Evolutionary conservation across 1,140 invertebrate species (phyloP).

Genomic region (Pogonomyrmex barbatus): DNA sequence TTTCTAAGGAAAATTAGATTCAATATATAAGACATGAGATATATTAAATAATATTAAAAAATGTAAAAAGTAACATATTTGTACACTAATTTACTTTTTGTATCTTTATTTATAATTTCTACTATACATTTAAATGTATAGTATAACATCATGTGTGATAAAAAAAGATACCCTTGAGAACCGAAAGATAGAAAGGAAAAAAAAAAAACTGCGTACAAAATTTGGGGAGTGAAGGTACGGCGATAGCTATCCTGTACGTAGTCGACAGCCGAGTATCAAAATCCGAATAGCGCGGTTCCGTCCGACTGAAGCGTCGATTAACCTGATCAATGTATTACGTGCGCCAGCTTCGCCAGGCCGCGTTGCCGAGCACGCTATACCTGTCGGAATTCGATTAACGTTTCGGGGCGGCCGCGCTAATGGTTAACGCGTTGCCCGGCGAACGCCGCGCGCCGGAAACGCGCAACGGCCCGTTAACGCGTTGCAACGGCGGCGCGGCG

Average conservation of each 20-base stretch:
- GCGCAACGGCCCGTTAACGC: slow-evolving; percentile 40
- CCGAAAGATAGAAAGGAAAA: background rate
- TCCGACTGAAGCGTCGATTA: slow-evolving; percentile 74
- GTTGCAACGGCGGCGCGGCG: slow-evolving; percentile 32
- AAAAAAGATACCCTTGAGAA: background rate
- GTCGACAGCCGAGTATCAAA: slow-evolving; percentile 67
- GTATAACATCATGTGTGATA: background rate
- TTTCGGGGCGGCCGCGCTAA: slow-evolving; percentile 57
- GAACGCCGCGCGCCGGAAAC: slow-evolving; percentile 46
- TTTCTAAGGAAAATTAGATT: background rate
- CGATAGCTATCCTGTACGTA: slow-evolving; percentile 45
- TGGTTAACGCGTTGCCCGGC: slow-evolving; percentile 61
- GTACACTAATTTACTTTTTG: background rate
- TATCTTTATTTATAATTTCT: background rate
- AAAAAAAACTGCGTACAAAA: background rate
- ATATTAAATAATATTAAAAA: too few species aligned
- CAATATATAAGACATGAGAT: background rate
- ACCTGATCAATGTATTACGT: slow-evolving; percentile 77
- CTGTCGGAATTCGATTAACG: slow-evolving; percentile 74
- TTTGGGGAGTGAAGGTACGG: background rate
- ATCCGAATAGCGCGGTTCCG: slow-evolving; percentile 62
- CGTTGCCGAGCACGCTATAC: slow-evolving; percentile 58
- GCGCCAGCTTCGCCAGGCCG: slow-evolving; percentile 69
- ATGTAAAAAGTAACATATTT: background rate
- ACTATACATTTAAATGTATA: background rate